phyloP scores from a whole-genome alignment of 2,797 vertebrate genomes.

The Moxostoma hubbsi region DNA sequence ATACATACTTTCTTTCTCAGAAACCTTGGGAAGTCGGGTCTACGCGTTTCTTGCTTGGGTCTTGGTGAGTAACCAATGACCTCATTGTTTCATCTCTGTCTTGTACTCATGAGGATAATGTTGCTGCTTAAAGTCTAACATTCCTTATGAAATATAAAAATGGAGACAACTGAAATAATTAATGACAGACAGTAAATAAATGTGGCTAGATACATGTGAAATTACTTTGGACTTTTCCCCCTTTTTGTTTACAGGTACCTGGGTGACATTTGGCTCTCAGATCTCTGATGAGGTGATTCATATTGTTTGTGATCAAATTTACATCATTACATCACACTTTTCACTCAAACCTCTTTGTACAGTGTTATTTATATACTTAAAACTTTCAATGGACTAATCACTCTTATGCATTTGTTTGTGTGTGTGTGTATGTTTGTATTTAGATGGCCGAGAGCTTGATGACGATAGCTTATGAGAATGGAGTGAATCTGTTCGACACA shows the following conservation, averaged over 20 bases:
- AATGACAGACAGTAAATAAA: background rate
- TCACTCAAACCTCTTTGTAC: background rate
- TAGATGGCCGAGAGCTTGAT: slow-evolving; percentile 83
- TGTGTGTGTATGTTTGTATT: slow-evolving; percentile 56
- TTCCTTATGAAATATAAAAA: background rate
- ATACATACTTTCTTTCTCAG: slow-evolving; percentile 55
- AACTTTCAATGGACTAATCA: background rate
- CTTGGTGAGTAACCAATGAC: slow-evolving; percentile 70
- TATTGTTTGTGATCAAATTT: background rate
- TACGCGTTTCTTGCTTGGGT: slow-evolving; percentile 80
- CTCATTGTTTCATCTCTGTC: background rate
- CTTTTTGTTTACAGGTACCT: slow-evolving; percentile 79
- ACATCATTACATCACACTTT: background rate
- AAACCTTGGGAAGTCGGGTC: slow-evolving; percentile 80
- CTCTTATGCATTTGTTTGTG: slow-evolving; percentile 24
- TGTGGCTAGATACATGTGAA: background rate
- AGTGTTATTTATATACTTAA: background rate
- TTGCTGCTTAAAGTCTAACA: background rate
- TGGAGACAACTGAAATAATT: background rate
- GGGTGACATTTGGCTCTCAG: slow-evolving; percentile 94
- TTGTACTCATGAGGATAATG: background rate
- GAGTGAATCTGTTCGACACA: slow-evolving; percentile 83
- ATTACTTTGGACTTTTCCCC: too few relatives aligned
- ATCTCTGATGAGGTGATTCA: slow-evolving; percentile 89
- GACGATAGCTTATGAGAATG: slow-evolving; percentile 81